A percentile compares a stretch with the other conserved stretches of the same genome.
Evolutionary conservation across 1,140 invertebrate species (phyloP).

Genomic region (Tetramorium alpestre): DNA sequence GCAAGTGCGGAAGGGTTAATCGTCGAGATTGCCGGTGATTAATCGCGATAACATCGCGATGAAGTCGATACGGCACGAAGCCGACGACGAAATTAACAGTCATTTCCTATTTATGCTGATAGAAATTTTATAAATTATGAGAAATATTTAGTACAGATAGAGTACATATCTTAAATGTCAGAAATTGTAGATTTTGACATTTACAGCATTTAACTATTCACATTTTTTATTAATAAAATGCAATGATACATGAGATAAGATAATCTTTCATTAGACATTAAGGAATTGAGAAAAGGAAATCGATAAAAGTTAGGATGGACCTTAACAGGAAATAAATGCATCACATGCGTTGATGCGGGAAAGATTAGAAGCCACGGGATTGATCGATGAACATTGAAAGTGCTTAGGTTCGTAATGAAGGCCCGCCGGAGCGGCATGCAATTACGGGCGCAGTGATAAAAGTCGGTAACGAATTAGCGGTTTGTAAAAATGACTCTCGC

Average conservation of each 20-base stretch:
- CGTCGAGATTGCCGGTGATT: slow-evolving; percentile 51
- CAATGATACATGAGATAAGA: not conserved
- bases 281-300: not conserved
- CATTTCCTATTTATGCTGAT: slow-evolving; percentile 20
- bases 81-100: slow-evolving; percentile 41
- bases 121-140: not conserved
- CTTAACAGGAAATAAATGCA: not conserved
- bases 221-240: not conserved
- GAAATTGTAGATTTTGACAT: not conserved
- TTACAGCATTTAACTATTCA: not conserved
- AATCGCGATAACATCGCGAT: slow-evolving; percentile 47
- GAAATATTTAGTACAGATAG: not conserved
- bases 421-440: slow-evolving; percentile 14
- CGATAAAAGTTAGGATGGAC: not conserved
- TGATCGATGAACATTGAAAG: slow-evolving; percentile 51
- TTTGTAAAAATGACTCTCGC: slow-evolving; percentile 53
- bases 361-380: slow-evolving; percentile 18
- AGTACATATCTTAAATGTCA: not conserved
- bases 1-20: slow-evolving; percentile 49
- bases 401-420: slow-evolving; percentile 34
- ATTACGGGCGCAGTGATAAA: slow-evolving; percentile 47
- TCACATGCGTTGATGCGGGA: not conserved
- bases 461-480: slow-evolving; percentile 50
- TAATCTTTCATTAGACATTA: not conserved
- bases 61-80: not conserved